Base-by-base conservation (phyloP, 2,113 vertebrate genomes). In the human (Homo sapiens) region DNA sequence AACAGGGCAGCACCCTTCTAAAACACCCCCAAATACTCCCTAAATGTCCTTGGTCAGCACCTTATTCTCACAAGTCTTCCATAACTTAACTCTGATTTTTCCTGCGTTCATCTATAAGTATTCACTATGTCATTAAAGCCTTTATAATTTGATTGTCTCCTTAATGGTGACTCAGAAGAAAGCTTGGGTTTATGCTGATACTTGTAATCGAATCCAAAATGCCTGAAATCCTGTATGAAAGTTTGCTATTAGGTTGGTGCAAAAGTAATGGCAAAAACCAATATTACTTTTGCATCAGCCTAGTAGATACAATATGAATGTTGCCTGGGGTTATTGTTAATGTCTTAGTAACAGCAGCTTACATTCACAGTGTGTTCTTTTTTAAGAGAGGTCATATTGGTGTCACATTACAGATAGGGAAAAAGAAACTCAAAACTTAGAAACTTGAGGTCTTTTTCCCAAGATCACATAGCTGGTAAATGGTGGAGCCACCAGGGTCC, bases 391-490 rank as follows among this genome's bases (percentile, higher is more conserved):
- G 35, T 87, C 59, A n/a, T 57, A 16, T 38, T 70, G 22, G 27
- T 73, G 72, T 78, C 55, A 79, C 38, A 20, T 90, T 82, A 25
- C 17, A 50, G 52, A 43, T 72, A 43, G 38, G 55, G 52, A 82
- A 73, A 81, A 75, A 27, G 22, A 96, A 94, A 92, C 90, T 73
- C 35, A 82, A 43, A 84, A 81, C n/a, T 61, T 55, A 92, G 89
- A 89, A 72, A 90, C 40, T 57, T 92, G 87, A 59, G 59, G 25
- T 64, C 7, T 5, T 89, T 94, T 76, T 30, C 86, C 57, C 30
- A 40, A 83, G 61, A 75, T 89, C 85, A 72, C 55, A 64, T 27
- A 80, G 66, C 50, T 27, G 12, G 27, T 27, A 48, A 76, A 64
- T 50, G 48, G 13, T 50, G n/a, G 81, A 12, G 40, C 43, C 55